Percentiles rank a stretch among this genome's conserved stretches.
These are phyloP conservation scores for Spisula subtruncata DNA, from an alignment of 2,888 invertebrate genomes.

Conservation along the genomic window DNA sequence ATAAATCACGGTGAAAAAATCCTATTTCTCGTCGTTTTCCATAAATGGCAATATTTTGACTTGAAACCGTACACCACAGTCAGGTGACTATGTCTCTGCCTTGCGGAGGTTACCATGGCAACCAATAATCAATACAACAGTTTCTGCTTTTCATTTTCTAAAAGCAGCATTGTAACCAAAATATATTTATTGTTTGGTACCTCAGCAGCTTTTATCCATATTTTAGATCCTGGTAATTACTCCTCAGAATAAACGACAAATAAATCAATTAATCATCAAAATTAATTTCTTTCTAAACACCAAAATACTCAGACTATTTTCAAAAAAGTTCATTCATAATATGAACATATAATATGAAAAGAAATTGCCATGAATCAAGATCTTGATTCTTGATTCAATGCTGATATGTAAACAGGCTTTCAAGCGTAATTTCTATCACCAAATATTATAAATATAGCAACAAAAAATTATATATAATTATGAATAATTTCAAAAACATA, in stretches of 20 bases:
- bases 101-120: slow-evolving; percentile 62
- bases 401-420: no score
- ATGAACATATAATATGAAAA: no score
- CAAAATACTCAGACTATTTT: neutral
- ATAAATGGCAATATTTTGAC: slow-evolving; percentile 49
- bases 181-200: slow-evolving; percentile 4
- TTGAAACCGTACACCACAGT: slow-evolving; percentile 45
- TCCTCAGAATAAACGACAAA: neutral
- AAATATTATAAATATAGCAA: no score
- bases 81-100: slow-evolving; percentile 45
- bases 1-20: slow-evolving; percentile 26
- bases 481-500: no score
- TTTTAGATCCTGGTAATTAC: neutral
- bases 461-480: no score
- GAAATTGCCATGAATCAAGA: no score
- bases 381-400: no score
- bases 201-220: neutral
- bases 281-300: neutral
- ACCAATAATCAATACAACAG: slow-evolving; percentile 65
- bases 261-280: neutral
- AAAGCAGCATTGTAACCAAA: slow-evolving; percentile 27
- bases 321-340: neutral
- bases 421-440: no score
- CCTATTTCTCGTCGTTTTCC: slow-evolving; percentile 21
- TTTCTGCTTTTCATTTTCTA: slow-evolving; percentile 33